A percentile compares a stretch with the other conserved stretches of the same genome.
Conservation (phyloP, 2,797 vertebrate genomes). For the Dallia pectoralis region DNA sequence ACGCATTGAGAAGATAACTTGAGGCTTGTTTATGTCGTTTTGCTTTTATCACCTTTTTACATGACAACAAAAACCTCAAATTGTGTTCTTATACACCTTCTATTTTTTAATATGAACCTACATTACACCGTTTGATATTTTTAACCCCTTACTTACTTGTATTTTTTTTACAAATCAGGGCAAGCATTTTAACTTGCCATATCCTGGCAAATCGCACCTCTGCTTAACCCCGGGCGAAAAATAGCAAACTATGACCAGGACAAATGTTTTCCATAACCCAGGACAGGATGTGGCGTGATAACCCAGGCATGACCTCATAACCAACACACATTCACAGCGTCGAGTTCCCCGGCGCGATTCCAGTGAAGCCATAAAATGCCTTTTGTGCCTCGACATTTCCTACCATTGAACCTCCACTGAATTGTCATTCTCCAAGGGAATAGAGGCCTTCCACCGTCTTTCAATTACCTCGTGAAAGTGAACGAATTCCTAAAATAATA, state of each 20-base stretch:
- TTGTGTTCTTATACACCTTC: too few relatives aligned
- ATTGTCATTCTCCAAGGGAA: conserved; percentile 70
- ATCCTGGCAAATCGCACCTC: conserved; percentile 47
- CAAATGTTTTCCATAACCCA: conserved; percentile 44
- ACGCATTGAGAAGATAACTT: not conserved
- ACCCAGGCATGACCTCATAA: conserved; percentile 54
- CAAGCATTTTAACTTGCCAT: conserved; percentile 36
- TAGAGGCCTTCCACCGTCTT: conserved; percentile 57
- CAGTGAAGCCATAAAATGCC: conserved; percentile 61
- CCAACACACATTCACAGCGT: conserved; percentile 57
- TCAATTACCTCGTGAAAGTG: conserved; percentile 61
- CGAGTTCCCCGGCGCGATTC: conserved; percentile 48
- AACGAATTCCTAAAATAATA: conserved; percentile 67
- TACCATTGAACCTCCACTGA: conserved; percentile 69
- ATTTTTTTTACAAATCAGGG: conserved; percentile 26
- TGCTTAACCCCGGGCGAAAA: conserved; percentile 34
- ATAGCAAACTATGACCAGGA: conserved; percentile 17
- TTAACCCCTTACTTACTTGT: too few relatives aligned
- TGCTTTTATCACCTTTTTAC: not conserved
- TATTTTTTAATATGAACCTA: too few relatives aligned
- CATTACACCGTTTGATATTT: too few relatives aligned
- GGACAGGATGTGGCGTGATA: conserved; percentile 44
- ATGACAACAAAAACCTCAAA: too few relatives aligned
- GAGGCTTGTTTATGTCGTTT: not conserved
- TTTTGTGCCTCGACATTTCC: conserved; percentile 76